Base-by-base conservation (phyloP, 1,140 invertebrate species). In the Aphis craccivora region DNA sequence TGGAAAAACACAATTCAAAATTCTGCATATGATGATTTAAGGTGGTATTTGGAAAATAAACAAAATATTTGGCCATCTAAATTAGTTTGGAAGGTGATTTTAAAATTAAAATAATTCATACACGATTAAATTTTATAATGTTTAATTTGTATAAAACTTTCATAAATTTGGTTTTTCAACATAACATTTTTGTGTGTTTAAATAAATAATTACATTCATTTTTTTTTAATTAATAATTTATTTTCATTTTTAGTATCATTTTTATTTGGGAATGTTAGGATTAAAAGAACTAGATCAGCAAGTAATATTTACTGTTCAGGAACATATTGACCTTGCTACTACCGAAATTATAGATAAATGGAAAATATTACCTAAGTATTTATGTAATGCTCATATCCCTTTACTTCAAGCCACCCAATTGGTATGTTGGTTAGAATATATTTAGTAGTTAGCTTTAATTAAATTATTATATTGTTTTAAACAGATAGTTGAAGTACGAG, bases 331-430 rank as follows among this genome's bases (percentile, higher is more conserved):
- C 3, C 45, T 53, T 86, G 81, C 81, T 22, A n/a, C 35, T 53
- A n/a, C 20, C 8, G 91, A 83, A 43, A 86, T 93, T 14, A 22
- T 86, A 7, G 30, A 40, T 93, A 43, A 84, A 22, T 93, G 91
- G 91, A 86, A 93, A 93, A 14, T n/a, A 55, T 93, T 93, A 84
- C 91, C 91, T 11, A 84, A 86, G 11, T 40, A 93, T 51, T 40
- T 84, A 22, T 86, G 81, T 51, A 84, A 93, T n/a, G 91, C 48
- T 25, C 81, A 93, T 51, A 40, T 93, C 8, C 35, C 48, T 53
- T 93, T 93, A 86, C 48, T 93, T 30, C 91, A 93, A 93, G 91
- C 91, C 6, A 43, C 91, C 84, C 91, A 93, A 86, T 86, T 93
- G 48, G 91, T 84, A n/a, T 43, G 91, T 92, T 76, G 25, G 5